These are phyloP conservation scores for Synanthedon formicaeformis DNA, from an alignment of 2,888 invertebrate species.

Conservation along the genomic window DNA sequence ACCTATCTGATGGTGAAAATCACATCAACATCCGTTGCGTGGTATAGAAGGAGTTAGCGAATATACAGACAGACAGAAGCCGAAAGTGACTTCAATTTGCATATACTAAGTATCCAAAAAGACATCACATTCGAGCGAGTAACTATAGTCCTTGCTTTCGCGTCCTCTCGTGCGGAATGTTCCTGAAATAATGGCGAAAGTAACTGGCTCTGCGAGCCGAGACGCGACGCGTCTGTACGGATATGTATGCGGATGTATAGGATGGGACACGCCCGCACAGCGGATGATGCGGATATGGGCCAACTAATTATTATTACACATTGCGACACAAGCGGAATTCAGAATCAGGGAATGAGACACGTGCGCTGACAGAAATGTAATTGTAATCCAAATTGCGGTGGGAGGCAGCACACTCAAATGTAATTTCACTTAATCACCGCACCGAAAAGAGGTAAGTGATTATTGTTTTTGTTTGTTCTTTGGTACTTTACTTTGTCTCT, in stretches of 20 bases:
- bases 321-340: conserved; percentile 17
- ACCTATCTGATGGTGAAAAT: too few relatives aligned
- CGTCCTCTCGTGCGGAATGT: conserved; percentile 8
- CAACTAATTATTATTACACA: conserved; percentile 26
- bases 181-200: conserved; percentile 12
- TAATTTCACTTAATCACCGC: too few relatives aligned
- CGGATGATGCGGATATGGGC: conserved; percentile 10
- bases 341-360: conserved; percentile 2
- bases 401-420: neutral
- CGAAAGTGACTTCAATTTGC: too few relatives aligned
- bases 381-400: neutral
- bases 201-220: conserved; percentile 12
- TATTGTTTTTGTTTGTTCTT: too few relatives aligned
- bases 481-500: too few relatives aligned
- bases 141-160: neutral
- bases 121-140: too few relatives aligned
- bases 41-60: too few relatives aligned
- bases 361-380: neutral
- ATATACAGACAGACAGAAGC: too few relatives aligned
- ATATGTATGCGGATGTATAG: conserved; percentile 1
- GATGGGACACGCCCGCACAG: conserved; percentile 1
- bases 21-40: too few relatives aligned
- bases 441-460: too few relatives aligned
- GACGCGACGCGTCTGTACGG: conserved; percentile 10
- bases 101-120: too few relatives aligned